Base-by-base conservation (phyloP, 1,140 invertebrate species). In the Drosophila pallidifrons region DNA sequence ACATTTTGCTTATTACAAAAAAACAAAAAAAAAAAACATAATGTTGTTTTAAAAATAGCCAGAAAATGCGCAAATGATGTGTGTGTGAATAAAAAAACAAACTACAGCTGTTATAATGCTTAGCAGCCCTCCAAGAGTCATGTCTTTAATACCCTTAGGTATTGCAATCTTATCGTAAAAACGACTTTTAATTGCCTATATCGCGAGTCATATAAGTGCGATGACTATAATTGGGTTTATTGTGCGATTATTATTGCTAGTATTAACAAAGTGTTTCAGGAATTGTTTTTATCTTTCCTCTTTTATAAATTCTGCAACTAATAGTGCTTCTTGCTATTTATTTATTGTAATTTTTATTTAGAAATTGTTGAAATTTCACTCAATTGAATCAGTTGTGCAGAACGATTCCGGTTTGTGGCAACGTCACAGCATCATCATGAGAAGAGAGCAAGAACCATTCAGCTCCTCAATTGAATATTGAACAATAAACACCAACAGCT, bases 381-480 rank as follows among this genome's bases (percentile, higher is more conserved):
- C 80, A 88, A 88, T 75, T 88, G 77, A 83, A 74, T 82, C 51
- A 80, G 76, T 88, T 77, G 70, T 58, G 41, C 58, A 59, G 45
- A 66, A 72, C 64, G 65, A 88, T 88, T 88, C 83, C 83, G 85
- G 77, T 78, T 54, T 51, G 15, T 57, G 15, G 41, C 45, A 10
- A 13, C 13, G 4, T 15, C 52, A 58, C 52, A 55, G 52, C 52
- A 38, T 11, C n/a, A 10, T 10, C 6, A 55, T 0, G 8, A 55
- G n/a, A 13, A 3, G 47, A 32, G 41, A 54, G 38, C 69, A 64
- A 71, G 32, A 45, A 54, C 20, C 30, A 32, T 16, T 15, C 15
- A 41, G 47, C 77, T 77, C 79, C 71, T 66, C 75, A 88, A 88
- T 88, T 89, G 49, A 87, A 80, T 77, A 41, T 66, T 87, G 77